A percentile compares a stretch with the other conserved stretches of the same genome.
These are phyloP conservation scores for Botia almorhae DNA, from an alignment of 2,797 vertebrate species.

Conservation along the genomic window DNA sequence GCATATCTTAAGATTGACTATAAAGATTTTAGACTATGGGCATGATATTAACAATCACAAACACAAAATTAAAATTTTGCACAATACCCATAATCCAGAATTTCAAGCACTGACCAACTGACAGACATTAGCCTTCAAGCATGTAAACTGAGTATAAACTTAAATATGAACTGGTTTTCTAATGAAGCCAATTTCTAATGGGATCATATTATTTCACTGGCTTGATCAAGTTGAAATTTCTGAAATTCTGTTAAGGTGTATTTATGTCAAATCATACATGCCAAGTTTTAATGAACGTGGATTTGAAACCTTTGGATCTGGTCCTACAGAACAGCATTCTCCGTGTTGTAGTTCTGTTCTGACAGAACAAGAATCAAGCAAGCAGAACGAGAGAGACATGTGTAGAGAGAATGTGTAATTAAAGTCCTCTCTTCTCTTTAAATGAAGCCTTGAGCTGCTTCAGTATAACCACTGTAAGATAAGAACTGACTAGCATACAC, in stretches of 20 bases:
- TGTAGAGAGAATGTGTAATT: constrained; percentile 24
- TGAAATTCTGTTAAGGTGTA: constrained; percentile 63
- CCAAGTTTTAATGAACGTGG: constrained; percentile 24
- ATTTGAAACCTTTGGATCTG: constrained; percentile 32
- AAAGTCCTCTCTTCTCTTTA: constrained; percentile 28
- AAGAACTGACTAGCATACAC: neutral
- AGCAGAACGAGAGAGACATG: constrained; percentile 34
- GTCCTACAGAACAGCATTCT: constrained; percentile 5
- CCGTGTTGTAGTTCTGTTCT: constrained; percentile 33
- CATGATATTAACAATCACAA: no score
- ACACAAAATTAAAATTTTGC: no score
- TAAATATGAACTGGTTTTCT: neutral
- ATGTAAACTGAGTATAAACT: no score
- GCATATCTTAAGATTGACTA: no score
- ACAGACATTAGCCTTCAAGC: no score
- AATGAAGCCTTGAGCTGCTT: constrained; percentile 18
- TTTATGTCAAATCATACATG: constrained; percentile 60
- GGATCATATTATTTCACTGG: constrained; percentile 26
- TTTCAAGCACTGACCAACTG: no score
- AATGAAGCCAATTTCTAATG: neutral
- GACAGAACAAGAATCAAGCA: constrained; percentile 14
- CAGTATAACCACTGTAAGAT: constrained; percentile 11
- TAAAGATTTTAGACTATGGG: no score
- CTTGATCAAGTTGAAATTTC: constrained; percentile 27
- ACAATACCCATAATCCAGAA: no score